These are phyloP conservation scores for Mobula birostris DNA, from an alignment of 2,113 vertebrate genomes.

Conservation along the genomic window DNA sequence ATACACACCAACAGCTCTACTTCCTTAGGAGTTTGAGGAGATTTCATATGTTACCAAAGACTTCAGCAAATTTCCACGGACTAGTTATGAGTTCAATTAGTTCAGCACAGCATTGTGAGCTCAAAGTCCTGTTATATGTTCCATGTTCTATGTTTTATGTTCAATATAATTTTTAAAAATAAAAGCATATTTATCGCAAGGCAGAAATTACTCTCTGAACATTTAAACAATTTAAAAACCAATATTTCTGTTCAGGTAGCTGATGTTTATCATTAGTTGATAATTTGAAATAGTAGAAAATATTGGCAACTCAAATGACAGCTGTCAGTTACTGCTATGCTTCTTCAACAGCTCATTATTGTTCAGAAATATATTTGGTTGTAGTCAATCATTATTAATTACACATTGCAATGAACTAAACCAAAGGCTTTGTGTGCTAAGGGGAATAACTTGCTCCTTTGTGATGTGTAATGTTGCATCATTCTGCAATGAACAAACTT, in stretches of 20 bases:
- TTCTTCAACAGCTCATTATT: background rate
- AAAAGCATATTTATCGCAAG: background rate
- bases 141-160: too few species aligned
- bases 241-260: background rate
- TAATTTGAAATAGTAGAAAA: background rate
- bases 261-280: background rate
- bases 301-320: background rate
- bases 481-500: background rate
- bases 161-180: too few species aligned
- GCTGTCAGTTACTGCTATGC: background rate
- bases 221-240: background rate
- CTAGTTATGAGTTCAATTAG: too few species aligned
- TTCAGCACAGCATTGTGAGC: too few species aligned
- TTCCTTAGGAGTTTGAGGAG: too few species aligned
- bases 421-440: background rate
- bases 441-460: background rate
- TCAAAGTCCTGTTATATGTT: too few species aligned
- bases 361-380: background rate
- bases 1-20: too few species aligned
- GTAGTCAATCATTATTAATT: background rate
- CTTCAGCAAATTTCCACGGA: too few species aligned
- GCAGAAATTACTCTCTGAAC: background rate
- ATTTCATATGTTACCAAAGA: too few species aligned
- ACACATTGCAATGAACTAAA: background rate
- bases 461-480: background rate